These are phyloP conservation scores for Galeopterus variegatus DNA, from an alignment of 2,113 vertebrate genomes.

Conservation along the genomic window DNA sequence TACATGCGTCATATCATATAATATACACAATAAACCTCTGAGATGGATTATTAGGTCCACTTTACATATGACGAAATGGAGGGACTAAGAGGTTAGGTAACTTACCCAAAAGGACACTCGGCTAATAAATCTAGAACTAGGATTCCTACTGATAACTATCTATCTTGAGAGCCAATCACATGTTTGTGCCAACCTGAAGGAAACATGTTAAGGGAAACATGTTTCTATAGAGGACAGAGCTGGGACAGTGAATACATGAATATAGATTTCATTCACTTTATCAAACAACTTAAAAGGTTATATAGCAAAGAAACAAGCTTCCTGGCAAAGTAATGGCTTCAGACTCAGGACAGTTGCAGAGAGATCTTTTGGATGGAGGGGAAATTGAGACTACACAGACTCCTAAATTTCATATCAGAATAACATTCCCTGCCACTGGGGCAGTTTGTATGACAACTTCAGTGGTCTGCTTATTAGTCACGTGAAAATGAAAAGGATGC, in stretches of 20 bases:
- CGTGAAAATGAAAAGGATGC: neutral
- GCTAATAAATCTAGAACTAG: neutral
- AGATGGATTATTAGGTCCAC: neutral
- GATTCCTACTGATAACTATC: neutral
- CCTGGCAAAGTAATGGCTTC: neutral
- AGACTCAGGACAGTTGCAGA: neutral
- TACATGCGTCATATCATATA: neutral
- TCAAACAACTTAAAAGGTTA: neutral
- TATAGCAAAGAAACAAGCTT: conserved; percentile 36
- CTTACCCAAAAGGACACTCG: neutral
- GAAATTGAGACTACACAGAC: neutral
- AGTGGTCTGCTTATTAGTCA: neutral
- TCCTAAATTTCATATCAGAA: neutral
- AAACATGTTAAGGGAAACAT: neutral
- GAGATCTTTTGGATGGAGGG: neutral
- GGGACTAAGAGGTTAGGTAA: neutral
- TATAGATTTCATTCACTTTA: neutral
- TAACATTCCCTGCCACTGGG: neutral
- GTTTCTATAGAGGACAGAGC: neutral
- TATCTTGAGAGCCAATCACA: neutral
- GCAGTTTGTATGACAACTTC: neutral
- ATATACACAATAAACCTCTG: neutral
- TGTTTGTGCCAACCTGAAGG: neutral
- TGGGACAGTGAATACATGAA: neutral
- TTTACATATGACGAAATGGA: neutral